A percentile compares a stretch with the other conserved stretches of the same genome.
Evolutionary conservation across 2,888 invertebrate genomes (phyloP).

Genomic region (Mythimna impura): DNA sequence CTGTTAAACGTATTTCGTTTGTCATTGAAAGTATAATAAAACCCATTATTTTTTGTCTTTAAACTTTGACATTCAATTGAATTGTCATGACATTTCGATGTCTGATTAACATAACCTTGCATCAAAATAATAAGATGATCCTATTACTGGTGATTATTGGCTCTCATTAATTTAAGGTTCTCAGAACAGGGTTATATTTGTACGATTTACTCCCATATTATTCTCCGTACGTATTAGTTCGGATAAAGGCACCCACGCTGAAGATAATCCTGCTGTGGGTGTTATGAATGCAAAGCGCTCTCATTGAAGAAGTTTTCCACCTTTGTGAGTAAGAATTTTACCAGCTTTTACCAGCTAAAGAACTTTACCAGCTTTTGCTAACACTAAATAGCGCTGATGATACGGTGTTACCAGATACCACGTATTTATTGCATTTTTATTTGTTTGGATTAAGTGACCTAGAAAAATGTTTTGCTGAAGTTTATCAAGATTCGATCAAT

Average conservation of each 20-base stretch:
- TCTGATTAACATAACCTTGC: neutral
- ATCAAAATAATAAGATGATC: slow-evolving; percentile 8
- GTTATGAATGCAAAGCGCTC: slow-evolving; percentile 46
- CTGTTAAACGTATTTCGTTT: neutral
- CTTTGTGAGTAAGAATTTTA: slow-evolving; percentile 32
- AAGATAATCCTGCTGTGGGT: slow-evolving; percentile 38
- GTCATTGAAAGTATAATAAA: neutral
- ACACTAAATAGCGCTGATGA: slow-evolving; percentile 17
- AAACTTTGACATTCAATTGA: slow-evolving; percentile 5
- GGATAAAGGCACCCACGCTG: slow-evolving; percentile 33
- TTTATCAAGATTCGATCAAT: slow-evolving; percentile 43
- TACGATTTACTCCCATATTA: slow-evolving; percentile 5
- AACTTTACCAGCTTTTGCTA: slow-evolving; percentile 13
- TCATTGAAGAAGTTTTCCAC: slow-evolving; percentile 49
- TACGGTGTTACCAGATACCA: slow-evolving; percentile 21
- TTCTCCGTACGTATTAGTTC: slow-evolving; percentile 17
- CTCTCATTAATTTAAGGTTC: slow-evolving; percentile 7
- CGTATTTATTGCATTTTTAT: slow-evolving; percentile 4
- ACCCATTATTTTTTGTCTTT: slow-evolving; percentile 5
- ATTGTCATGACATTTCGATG: slow-evolving; percentile 6
- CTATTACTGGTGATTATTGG: slow-evolving; percentile 14
- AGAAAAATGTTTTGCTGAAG: slow-evolving; percentile 8
- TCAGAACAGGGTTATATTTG: slow-evolving; percentile 7
- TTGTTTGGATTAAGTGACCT: neutral
- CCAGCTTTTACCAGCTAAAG: no score